A percentile compares a stretch with the other conserved stretches of the same genome.
These are phyloP conservation scores for Kuschelorhynchus macadamiae DNA, from an alignment of 2,888 invertebrate species.

Conservation along the genomic window DNA sequence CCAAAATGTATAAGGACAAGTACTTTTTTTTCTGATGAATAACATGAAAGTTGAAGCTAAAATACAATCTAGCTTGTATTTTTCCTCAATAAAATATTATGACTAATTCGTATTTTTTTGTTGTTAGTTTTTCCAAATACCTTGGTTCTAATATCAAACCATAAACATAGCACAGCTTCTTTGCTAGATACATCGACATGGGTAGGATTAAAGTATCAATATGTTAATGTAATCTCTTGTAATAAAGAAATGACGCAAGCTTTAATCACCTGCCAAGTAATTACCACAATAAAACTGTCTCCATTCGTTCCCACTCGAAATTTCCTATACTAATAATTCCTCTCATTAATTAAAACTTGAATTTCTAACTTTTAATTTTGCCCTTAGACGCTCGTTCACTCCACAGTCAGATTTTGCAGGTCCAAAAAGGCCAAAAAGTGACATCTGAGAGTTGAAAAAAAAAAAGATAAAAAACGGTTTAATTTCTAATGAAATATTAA, in stretches of 20 bases:
- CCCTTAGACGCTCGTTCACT: slow-evolving; percentile 11
- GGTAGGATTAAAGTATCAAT: too few species aligned
- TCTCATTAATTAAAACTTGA: slow-evolving; percentile 48
- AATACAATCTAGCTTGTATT: too few species aligned
- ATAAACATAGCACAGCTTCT: too few species aligned
- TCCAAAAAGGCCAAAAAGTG: slow-evolving; percentile 40
- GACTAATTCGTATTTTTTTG: too few species aligned
- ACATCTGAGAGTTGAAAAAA: slow-evolving; percentile 32
- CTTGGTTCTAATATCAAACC: too few species aligned
- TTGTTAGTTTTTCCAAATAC: too few species aligned
- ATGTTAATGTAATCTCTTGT: too few species aligned
- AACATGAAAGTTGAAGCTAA: too few species aligned
- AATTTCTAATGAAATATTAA: slow-evolving; percentile 69
- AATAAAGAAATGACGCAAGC: background rate
- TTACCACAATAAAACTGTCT: slow-evolving; percentile 2
- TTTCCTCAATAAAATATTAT: too few species aligned
- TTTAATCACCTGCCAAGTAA: slow-evolving; percentile 1
- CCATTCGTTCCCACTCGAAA: slow-evolving; percentile 14
- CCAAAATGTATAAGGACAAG: too few species aligned
- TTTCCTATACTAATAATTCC: slow-evolving; percentile 28
- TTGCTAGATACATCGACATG: too few species aligned
- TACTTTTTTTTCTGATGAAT: too few species aligned
- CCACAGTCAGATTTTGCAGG: slow-evolving; percentile 14
- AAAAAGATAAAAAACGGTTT: slow-evolving; percentile 52
- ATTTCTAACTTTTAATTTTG: slow-evolving; percentile 45